Evolutionary conservation across 1,140 invertebrate species (phyloP), one percentile per base, ranked within the genome.

Genomic region (Eumaeus atala): DNA sequence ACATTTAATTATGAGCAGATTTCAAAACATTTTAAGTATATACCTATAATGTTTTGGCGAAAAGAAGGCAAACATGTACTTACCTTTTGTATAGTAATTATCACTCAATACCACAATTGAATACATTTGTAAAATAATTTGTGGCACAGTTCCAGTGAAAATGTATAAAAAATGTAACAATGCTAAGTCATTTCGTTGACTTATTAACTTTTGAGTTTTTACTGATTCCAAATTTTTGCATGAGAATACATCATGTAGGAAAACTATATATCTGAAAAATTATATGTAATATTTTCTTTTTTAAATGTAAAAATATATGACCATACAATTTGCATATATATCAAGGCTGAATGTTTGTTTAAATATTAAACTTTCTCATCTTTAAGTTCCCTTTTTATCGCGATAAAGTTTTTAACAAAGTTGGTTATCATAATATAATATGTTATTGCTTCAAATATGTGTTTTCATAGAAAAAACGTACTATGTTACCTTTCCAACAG

Each of bases 1-100:
- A 28, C 6, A 28, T 28, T 28, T 28, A 28, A 28, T 28, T 28
- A 3, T n/a, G n/a, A n/a, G 21, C 21, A 2, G 2, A 28, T 28
- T 28, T 28, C 21, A 28, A 28, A 3, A 28, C 21, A 28, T 6
- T n/a, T n/a, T n/a, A n/a, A n/a, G n/a, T n/a, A n/a, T n/a, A n/a
- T n/a, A n/a, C n/a, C n/a, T n/a, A n/a, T n/a, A n/a, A n/a, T n/a
- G n/a, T n/a, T n/a, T 28, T 28, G 21, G 21, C 6, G 6, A 2
- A 28, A 3, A 28, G 21, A 6, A 3, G 21, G 2, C 2, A 28
- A 28, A 28, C 21, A 28, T 28, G 21, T 2, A 28, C n/a, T 66
- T 73, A 84, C 83, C 79, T 80, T 83, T 87, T 52, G 83, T 87
- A 40, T 84, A 67, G 64, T 84, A 82, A 59, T 84, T 84, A 58